Evolutionary conservation across 2,888 invertebrate genomes (phyloP).

Genomic region (Drosophila setosimentum): DNA sequence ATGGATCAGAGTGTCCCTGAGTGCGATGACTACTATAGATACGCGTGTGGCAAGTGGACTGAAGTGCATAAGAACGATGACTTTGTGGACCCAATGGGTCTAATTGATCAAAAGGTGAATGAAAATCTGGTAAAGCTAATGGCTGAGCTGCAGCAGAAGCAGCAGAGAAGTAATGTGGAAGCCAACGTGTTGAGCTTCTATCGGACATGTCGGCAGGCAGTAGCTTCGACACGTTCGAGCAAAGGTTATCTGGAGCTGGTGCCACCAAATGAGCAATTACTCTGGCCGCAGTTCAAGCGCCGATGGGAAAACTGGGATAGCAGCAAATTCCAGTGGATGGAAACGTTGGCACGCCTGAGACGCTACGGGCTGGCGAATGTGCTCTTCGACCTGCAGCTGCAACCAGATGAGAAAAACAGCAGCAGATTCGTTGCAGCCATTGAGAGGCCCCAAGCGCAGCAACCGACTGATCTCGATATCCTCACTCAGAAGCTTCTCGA

Average conservation of each 20-base stretch:
- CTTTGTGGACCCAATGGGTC: slow-evolving; percentile 66
- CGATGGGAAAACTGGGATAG: slow-evolving; percentile 48
- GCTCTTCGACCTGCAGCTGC: slow-evolving; percentile 24
- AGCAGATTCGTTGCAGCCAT: slow-evolving; percentile 50
- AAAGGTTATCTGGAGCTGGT: slow-evolving; percentile 66
- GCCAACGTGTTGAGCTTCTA: slow-evolving; percentile 65
- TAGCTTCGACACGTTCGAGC: slow-evolving; percentile 10
- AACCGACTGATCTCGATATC: background rate
- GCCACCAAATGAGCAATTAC: slow-evolving; percentile 57
- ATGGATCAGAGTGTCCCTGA: slow-evolving; percentile 49
- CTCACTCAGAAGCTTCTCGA: slow-evolving; percentile 7
- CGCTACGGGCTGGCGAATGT: slow-evolving; percentile 65
- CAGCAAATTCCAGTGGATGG: slow-evolving; percentile 67
- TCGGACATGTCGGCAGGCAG: slow-evolving; percentile 60
- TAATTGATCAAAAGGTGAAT: slow-evolving; percentile 76
- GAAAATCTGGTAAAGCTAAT: slow-evolving; percentile 53
- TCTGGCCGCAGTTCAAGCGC: slow-evolving; percentile 67
- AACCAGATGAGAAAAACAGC: slow-evolving; percentile 40
- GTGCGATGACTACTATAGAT: slow-evolving; percentile 74
- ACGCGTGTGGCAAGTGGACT: slow-evolving; percentile 79
- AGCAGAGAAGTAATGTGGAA: slow-evolving; percentile 36
- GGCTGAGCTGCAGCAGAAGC: slow-evolving; percentile 28
- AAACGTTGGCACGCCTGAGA: slow-evolving; percentile 67
- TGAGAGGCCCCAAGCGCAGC: slow-evolving; percentile 31
- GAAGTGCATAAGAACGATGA: slow-evolving; percentile 43